These are phyloP conservation scores for Monochamus alternatus DNA, from an alignment of 2,888 invertebrate species.

Conservation along the genomic window DNA sequence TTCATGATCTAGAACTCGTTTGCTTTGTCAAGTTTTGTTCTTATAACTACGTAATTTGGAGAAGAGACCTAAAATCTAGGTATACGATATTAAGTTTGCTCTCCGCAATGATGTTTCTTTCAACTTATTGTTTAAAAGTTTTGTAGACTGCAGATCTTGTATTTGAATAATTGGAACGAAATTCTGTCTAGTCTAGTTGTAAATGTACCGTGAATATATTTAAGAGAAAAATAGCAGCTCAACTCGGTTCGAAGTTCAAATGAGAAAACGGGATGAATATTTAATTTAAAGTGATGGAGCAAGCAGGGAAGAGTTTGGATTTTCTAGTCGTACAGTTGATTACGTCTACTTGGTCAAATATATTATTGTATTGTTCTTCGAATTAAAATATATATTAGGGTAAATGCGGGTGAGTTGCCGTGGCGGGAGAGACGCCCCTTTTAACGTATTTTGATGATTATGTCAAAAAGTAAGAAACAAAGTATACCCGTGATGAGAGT, in stretches of 20 bases:
- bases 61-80: no score
- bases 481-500: no score
- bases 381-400: no score
- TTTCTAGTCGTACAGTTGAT: background rate
- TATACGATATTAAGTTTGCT: no score
- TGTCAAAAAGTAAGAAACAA: no score
- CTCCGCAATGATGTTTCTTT: no score
- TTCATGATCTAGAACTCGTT: no score
- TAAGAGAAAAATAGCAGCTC: background rate
- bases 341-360: background rate
- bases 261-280: background rate
- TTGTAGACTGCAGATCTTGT: background rate
- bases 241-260: background rate
- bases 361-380: background rate
- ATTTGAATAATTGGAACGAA: background rate
- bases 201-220: conserved; percentile 12
- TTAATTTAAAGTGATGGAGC: background rate
- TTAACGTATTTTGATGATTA: no score
- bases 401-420: no score
- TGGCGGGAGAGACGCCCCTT: no score
- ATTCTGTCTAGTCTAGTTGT: background rate
- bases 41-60: no score
- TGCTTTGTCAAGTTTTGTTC: no score
- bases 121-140: background rate
- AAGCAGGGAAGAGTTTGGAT: background rate